phyloP scores from a whole-genome alignment of 2,888 invertebrate genomes.

The Petrolisthes manimaculis region DNA sequence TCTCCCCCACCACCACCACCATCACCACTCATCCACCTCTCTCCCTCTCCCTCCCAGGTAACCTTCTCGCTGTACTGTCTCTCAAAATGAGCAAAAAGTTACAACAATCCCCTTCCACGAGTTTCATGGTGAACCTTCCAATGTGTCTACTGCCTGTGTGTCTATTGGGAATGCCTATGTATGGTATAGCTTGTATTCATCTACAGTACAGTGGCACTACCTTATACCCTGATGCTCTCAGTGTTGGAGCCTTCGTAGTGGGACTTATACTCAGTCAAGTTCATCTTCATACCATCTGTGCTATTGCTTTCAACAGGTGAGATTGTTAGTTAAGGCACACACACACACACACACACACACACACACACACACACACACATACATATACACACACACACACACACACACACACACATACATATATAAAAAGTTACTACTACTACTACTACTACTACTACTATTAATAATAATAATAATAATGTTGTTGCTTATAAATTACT shows the following conservation, averaged over 20 bases:
- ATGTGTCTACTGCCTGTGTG: slow-evolving; percentile 49
- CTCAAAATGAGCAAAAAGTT: slow-evolving; percentile 28
- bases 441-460: too few species aligned
- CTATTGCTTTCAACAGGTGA: slow-evolving; percentile 49
- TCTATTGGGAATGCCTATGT: slow-evolving; percentile 39
- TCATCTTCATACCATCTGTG: slow-evolving; percentile 49
- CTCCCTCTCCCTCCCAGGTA: slow-evolving; percentile 14
- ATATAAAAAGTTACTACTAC: too few species aligned
- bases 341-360: too few species aligned
- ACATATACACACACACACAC: too few species aligned
- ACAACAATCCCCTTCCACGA: slow-evolving; percentile 36
- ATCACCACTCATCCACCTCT: too few species aligned
- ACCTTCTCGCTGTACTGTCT: slow-evolving; percentile 26
- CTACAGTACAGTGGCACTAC: slow-evolving; percentile 9
- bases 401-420: too few species aligned
- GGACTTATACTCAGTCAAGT: slow-evolving; percentile 43
- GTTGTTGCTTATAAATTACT: too few species aligned
- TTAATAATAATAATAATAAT: too few species aligned
- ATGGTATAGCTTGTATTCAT: slow-evolving; percentile 21
- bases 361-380: too few species aligned
- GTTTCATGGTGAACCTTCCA: slow-evolving; percentile 51
- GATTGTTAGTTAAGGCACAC: too few species aligned
- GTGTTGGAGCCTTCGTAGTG: not conserved
- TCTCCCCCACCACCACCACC: too few species aligned
- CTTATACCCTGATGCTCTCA: not conserved